Base-by-base conservation (phyloP, 2,797 vertebrate genomes). In the Cyclopterus lumpus region DNA sequence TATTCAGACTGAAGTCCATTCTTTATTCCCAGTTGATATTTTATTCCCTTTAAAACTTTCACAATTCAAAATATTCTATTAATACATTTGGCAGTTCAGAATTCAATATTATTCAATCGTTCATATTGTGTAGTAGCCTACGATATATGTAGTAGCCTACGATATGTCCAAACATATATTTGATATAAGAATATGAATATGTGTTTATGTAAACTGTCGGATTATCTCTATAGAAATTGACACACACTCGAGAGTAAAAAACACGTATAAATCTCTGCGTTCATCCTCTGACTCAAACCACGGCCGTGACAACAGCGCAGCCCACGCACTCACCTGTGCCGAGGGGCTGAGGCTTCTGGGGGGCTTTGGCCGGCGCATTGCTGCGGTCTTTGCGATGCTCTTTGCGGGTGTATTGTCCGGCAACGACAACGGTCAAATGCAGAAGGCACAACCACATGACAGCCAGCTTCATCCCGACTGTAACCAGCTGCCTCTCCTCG, bases 261-360 rank as follows among this genome's bases (percentile, higher is more conserved):
- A 46, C 20, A 46, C 16, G n/a, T n/a, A 46, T 8, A 32, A 9
- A 58, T 32, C 2, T 22, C 34, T 38, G 18, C 8, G 38, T n/a
- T 40, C n/a, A 28, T 30, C 18, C 6, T n/a, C 6, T 1, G 58
- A 57, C 20, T 24, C 15, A 20, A 40, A 8, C 8, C 14, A 24
- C 6, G 2, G 1, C 49, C 8, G 6, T 12, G 20, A 15, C 5
- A 7, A 28, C 11, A n/a, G 18, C 16, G 15, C 22, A 15, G 7
- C 5, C 5, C 9, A 0, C 20, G 61, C 24, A 46, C 90, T 80
- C 77, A 92, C 91, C 89, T 89, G 82, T 6, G 54, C 49, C 3
- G 67, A 1, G 53, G 1, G 22, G 5, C 11, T 2, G 57, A 28
- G 2, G 3, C 26, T 18, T 67, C 20, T 8, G 59, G n/a, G n/a